Evolutionary conservation across 2,797 vertebrate genomes (phyloP).

Genomic region (Cirrhinus molitorella): DNA sequence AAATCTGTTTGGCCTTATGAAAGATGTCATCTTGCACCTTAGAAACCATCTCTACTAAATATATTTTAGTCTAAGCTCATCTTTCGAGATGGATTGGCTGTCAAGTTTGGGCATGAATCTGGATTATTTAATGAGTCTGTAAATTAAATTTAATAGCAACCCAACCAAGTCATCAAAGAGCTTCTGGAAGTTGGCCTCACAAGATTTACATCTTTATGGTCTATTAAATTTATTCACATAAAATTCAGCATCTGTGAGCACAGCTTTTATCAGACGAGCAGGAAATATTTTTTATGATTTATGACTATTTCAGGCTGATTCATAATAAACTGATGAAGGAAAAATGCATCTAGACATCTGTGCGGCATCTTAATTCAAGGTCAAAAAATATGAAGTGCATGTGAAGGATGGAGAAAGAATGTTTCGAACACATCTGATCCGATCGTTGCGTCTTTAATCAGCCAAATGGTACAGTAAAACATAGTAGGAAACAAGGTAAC

Average conservation of each 20-base stretch:
- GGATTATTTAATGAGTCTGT: conserved; percentile 49
- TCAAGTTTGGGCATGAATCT: conserved; percentile 46
- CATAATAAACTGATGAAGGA: conserved; percentile 30
- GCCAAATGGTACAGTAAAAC: background rate
- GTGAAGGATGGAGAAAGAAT: conserved; percentile 21
- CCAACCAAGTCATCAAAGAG: conserved; percentile 43
- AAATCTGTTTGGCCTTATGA: conserved; percentile 21
- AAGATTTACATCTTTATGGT: conserved; percentile 41
- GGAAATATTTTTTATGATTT: conserved; percentile 23
- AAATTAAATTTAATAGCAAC: conserved; percentile 45
- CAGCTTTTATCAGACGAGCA: conserved; percentile 16
- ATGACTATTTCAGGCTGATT: conserved; percentile 24
- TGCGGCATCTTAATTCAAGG: conserved; percentile 10
- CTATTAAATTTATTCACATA: conserved; percentile 34
- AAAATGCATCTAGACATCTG: background rate
- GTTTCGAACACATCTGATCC: background rate
- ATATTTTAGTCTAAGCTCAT: conserved; percentile 21
- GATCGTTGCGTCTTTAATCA: conserved; percentile 15
- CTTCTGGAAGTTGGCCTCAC: conserved; percentile 8
- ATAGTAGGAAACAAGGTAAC: background rate
- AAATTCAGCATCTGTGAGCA: conserved; percentile 20
- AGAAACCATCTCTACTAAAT: conserved; percentile 27
- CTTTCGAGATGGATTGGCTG: conserved; percentile 29
- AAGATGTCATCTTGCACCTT: conserved; percentile 12
- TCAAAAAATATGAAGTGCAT: background rate